Evolutionary conservation across 2,888 invertebrate species (phyloP), one percentile per base, ranked within the genome.

Genomic region (Drosophila dives): DNA sequence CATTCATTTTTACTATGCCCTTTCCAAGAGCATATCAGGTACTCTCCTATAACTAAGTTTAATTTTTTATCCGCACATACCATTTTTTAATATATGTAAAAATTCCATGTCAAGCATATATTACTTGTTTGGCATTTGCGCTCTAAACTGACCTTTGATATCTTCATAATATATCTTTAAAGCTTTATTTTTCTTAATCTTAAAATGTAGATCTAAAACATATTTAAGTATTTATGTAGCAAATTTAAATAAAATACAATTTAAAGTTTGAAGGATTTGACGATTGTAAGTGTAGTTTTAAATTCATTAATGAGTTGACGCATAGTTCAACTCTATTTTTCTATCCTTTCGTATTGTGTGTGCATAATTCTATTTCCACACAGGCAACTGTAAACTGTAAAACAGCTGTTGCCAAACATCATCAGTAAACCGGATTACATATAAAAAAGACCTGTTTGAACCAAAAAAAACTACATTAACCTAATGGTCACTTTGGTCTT

Each of bases 1-100:
- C 26, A 55, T 34, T 32, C 11, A 17, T 34, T 10, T 20, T 1
- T 7, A 26, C 20, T 3, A 49, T 73, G 49, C 69, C 33, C 73
- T 77, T 29, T 8, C 26, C 15, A 1, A 15, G 12, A 11, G 53
- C 15, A 62, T 61, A 53, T 49, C 32, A 15, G 26, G 29, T 38
- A 3, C 29, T n/a, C 26, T 3, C 6, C 26, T 49, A 48, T 26
- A 26, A 4, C 7, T 2, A 7, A 12, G 12, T 7, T 42, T 20
- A 11, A 36, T 36, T 15, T 36, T 20, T 11, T 20, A 11, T 42
- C 11, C 11, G n/a, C 11, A 42, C 10, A n/a, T 29, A 29, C 29
- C 29, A 29, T 29, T 29, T 29, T 40, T 11, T 5, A 40, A 36
- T 36, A 38, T 38, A 17, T 38, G 17, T 17, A 8, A 17, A 38